These are phyloP conservation scores for Aporophyla nigra DNA, from an alignment of 2,888 invertebrate species.

Conservation along the genomic window DNA sequence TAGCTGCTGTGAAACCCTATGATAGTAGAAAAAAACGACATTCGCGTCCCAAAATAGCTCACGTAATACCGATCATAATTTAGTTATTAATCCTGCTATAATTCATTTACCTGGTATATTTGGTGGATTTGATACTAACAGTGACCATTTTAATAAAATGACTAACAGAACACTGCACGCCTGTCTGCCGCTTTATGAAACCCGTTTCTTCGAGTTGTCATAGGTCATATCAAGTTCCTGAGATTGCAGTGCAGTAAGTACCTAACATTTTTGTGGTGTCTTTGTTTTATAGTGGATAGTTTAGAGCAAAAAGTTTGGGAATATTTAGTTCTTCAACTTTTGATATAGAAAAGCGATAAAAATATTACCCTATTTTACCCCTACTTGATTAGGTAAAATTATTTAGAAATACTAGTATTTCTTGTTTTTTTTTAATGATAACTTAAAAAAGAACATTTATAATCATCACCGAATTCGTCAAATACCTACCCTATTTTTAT, in stretches of 20 bases:
- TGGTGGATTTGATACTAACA: constrained; percentile 64
- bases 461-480: not conserved
- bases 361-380: too few relatives aligned
- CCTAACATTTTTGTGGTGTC: constrained; percentile 46
- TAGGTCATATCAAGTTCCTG: constrained; percentile 86
- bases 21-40: not conserved
- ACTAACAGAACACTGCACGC: constrained; percentile 91
- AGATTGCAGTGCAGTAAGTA: constrained; percentile 90
- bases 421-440: not conserved
- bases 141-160: constrained; percentile 74
- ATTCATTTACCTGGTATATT: constrained; percentile 17
- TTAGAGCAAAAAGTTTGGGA: constrained; percentile 1
- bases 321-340: not conserved
- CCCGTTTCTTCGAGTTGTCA: constrained; percentile 82
- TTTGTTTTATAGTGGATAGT: constrained; percentile 15
- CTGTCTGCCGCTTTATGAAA: constrained; percentile 91
- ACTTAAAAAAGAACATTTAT: not conserved
- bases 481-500: constrained; percentile 8
- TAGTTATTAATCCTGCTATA: constrained; percentile 8
- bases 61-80: constrained; percentile 29
- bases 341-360: not conserved
- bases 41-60: constrained; percentile 32
- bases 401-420: not conserved
- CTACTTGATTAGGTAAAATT: not conserved
- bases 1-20: not conserved